Evolutionary conservation across 1,140 invertebrate species (phyloP), one percentile per base, ranked within the genome.

Genomic region (Drosophila auraria): DNA sequence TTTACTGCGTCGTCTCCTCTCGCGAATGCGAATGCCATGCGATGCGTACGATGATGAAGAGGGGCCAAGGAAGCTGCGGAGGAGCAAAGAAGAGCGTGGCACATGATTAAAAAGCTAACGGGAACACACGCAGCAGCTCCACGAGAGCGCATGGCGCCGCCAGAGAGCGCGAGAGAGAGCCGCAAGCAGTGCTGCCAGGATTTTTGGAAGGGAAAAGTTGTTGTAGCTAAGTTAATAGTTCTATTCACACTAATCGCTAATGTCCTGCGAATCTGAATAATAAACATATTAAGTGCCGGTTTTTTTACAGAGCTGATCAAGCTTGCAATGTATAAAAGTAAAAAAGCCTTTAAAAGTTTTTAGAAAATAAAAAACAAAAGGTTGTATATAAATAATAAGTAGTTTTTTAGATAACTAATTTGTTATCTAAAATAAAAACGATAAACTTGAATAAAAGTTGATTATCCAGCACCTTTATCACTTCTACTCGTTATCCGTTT

Each of bases 61-160:
- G 20, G 47, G 50, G 66, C 40, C 30, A 38, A 38, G 59, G 64
- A 66, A 47, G 59, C 59, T 64, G 64, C 58, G 42, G 27, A 45
- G 63, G 57, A 63, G 63, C 57, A 65, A 9, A n/a, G 57, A 57
- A 30, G 33, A 71, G 68, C 33, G 42, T 36, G 30, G 50, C 68
- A 71, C 68, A 71, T 71, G 68, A 71, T 71, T 71, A 69, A 69
- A 69, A 71, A 71, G 68, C 68, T 71, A 71, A 69, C 64, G 50
- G 30, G 40, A 25, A 17, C 27, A 42, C 27, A 69, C 40, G 33
- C 50, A 69, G 68, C 20, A 44, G 33, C 50, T 69, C 50, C 14
- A 51, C 42, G 68, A 71, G 68, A 69, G 68, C 68, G 63, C 63
- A 71, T 45, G 68, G 49, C 40, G 68, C 38, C 17, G 14, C 2